These are phyloP conservation scores for Acyrthosiphon pisum DNA, from an alignment of 1,140 invertebrate genomes.

Conservation along the genomic window DNA sequence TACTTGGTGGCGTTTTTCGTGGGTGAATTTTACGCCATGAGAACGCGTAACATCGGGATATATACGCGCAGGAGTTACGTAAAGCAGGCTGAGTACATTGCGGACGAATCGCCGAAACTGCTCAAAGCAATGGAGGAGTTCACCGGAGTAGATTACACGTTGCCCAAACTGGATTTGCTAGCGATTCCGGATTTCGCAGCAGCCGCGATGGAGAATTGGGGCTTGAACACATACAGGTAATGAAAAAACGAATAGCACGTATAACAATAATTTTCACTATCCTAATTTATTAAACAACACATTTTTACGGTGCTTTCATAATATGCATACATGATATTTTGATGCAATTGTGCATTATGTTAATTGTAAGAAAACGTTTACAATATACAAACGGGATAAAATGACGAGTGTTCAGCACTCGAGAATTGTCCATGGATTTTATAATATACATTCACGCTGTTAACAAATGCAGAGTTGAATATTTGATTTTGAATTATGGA, in stretches of 20 bases:
- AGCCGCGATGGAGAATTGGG: constrained; percentile 88
- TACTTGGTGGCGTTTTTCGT: constrained; percentile 78
- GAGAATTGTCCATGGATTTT: background rate
- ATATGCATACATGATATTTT: background rate
- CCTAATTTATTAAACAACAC: background rate
- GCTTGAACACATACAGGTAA: constrained; percentile 70
- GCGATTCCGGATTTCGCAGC: constrained; percentile 79
- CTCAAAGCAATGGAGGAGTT: constrained; percentile 60
- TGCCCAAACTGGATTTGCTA: constrained; percentile 70
- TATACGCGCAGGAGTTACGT: constrained; percentile 61
- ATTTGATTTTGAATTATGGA: background rate
- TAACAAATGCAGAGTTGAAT: background rate
- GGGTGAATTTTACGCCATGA: constrained; percentile 68
- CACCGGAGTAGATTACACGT: constrained; percentile 58
- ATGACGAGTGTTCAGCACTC: background rate
- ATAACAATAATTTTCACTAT: background rate
- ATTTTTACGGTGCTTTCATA: no score
- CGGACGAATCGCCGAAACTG: constrained; percentile 63
- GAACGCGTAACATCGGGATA: background rate
- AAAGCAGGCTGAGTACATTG: constrained; percentile 61
- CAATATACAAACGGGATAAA: background rate
- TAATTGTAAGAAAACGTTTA: background rate
- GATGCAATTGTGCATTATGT: background rate
- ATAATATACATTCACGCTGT: background rate
- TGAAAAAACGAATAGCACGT: background rate